These are phyloP conservation scores for Lepus oiostolus DNA, from an alignment of 2,797 vertebrate species.

Conservation along the genomic window DNA sequence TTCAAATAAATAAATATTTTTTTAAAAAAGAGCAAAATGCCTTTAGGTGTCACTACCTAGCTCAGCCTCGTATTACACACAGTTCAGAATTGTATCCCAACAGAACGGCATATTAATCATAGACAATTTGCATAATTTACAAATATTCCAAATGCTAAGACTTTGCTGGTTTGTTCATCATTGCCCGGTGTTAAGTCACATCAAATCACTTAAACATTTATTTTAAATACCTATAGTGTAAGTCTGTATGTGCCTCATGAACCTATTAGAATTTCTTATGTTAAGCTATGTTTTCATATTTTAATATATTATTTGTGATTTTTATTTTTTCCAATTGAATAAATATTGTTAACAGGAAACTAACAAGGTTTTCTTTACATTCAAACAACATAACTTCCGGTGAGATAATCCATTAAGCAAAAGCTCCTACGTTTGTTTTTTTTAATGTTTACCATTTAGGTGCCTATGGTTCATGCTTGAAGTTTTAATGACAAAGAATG, in stretches of 20 bases:
- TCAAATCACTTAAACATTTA: neutral
- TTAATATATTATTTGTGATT: slow-evolving; percentile 45
- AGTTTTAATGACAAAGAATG: slow-evolving; percentile 99
- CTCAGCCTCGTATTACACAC: neutral
- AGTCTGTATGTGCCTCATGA: neutral
- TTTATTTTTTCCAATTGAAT: slow-evolving; percentile 29
- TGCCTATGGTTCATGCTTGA: slow-evolving; percentile 99
- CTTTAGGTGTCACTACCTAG: neutral
- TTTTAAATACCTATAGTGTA: neutral
- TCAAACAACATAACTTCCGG: neutral
- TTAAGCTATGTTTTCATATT: slow-evolving; percentile 18
- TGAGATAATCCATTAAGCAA: slow-evolving; percentile 48
- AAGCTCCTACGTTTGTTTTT: slow-evolving; percentile 10
- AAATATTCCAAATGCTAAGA: neutral
- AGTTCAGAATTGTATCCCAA: neutral
- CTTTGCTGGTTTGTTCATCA: neutral
- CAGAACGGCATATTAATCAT: neutral
- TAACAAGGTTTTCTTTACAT: neutral
- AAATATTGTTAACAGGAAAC: slow-evolving; percentile 18
- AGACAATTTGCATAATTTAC: neutral
- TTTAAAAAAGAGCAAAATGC: neutral
- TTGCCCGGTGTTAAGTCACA: neutral
- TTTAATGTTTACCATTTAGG: slow-evolving; percentile 87
- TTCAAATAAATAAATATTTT: too few relatives aligned
- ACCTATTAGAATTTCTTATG: neutral